Conservation (phyloP, 2,113 vertebrate species). For the Trachemys scripta region DNA sequence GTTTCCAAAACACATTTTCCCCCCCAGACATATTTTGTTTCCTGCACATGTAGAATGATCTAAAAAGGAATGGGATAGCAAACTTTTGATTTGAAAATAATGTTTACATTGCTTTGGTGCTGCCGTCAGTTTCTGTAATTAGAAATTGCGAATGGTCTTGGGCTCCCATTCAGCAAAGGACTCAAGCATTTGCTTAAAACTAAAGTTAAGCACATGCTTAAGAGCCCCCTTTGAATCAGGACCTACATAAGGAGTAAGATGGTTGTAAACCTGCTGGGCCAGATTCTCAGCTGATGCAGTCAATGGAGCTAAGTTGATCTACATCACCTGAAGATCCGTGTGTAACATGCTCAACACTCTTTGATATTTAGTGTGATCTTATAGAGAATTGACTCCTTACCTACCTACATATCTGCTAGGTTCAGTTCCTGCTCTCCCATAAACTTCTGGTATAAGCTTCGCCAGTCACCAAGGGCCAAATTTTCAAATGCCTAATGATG, state of each 20-base stretch:
- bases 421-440: background rate
- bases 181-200: constrained; percentile 8
- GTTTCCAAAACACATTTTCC: constrained; percentile 63
- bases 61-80: constrained; percentile 12
- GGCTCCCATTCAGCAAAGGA: background rate
- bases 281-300: background rate
- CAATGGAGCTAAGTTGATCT: background rate
- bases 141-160: constrained; percentile 34
- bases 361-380: background rate
- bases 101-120: constrained; percentile 35
- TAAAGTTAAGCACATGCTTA: background rate
- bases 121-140: constrained; percentile 36
- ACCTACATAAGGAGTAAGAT: background rate
- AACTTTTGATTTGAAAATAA: constrained; percentile 62
- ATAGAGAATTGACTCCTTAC: background rate
- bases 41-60: constrained; percentile 28
- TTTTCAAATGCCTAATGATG: background rate
- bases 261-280: background rate
- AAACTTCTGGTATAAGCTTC: fast-evolving
- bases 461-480: background rate
- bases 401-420: background rate
- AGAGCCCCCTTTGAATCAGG: background rate
- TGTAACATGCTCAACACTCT: background rate
- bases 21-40: constrained; percentile 56
- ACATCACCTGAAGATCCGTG: background rate